Conservation (phyloP, 2,113 vertebrate species). For the Alaudala cheleensis region DNA sequence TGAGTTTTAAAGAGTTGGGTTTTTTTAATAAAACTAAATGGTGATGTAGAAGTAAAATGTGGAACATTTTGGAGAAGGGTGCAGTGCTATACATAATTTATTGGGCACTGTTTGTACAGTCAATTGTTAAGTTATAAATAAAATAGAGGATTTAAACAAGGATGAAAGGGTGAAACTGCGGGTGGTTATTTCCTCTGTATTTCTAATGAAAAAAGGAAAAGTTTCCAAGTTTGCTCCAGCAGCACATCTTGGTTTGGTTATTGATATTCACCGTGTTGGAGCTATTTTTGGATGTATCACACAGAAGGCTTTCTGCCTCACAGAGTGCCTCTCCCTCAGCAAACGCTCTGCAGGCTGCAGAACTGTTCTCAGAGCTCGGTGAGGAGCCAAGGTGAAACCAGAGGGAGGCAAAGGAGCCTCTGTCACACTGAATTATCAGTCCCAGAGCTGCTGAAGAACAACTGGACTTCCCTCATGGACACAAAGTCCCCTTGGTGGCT, state of each 20-base stretch:
- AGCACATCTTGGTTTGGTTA: conserved; percentile 25
- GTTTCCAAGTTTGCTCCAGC: background rate
- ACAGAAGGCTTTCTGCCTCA: background rate
- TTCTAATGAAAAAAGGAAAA: background rate
- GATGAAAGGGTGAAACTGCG: background rate
- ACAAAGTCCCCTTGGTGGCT: background rate
- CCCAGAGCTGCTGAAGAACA: background rate
- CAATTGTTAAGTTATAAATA: conserved; percentile 51
- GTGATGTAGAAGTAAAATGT: background rate
- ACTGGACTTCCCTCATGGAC: background rate
- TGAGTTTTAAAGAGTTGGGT: background rate
- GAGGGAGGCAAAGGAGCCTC: background rate
- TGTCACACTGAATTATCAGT: background rate
- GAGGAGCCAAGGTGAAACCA: background rate
- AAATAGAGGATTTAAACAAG: conserved; percentile 13
- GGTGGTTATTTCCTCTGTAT: background rate
- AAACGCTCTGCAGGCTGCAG: background rate
- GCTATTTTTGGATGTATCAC: background rate
- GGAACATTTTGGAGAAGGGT: background rate
- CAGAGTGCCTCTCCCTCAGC: background rate
- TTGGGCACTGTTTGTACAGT: conserved; percentile 6
- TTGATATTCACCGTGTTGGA: background rate
- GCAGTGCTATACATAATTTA: conserved; percentile 33
- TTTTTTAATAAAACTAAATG: background rate
- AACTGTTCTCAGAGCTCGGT: background rate